phyloP scores from a whole-genome alignment of 2,797 vertebrate species.

The Choloepus didactylus region DNA sequence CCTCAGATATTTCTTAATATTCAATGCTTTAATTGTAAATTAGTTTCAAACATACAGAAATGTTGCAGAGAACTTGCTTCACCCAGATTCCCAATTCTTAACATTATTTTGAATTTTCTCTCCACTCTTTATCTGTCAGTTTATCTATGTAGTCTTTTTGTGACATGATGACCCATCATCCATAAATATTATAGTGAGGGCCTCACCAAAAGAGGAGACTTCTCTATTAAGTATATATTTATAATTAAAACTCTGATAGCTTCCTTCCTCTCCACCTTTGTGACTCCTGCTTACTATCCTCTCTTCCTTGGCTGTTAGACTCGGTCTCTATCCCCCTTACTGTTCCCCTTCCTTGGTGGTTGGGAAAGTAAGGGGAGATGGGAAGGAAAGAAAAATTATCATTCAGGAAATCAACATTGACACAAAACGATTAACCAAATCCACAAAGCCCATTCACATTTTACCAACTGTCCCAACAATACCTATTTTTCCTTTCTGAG shows the following conservation, averaged over 20 bases:
- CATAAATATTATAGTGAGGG: background rate
- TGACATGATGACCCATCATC: background rate
- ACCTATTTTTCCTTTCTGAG: background rate
- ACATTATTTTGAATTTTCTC: background rate
- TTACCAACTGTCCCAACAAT: background rate
- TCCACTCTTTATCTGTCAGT: background rate
- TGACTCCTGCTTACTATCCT: background rate
- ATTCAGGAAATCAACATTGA: background rate
- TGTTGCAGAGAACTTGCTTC: background rate
- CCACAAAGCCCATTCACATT: background rate
- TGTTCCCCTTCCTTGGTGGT: background rate
- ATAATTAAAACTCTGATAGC: background rate
- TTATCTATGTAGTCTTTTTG: background rate
- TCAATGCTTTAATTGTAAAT: background rate
- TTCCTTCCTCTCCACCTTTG: background rate
- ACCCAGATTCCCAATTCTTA: background rate
- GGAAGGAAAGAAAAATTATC: background rate
- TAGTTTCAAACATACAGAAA: background rate
- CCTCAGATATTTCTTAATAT: background rate
- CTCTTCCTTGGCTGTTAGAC: background rate
- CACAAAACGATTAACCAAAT: background rate
- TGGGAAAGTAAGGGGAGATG: background rate
- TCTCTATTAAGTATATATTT: background rate
- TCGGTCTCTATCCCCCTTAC: fast-evolving
- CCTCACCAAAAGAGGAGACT: background rate